These are phyloP conservation scores for Phylloscopus trochilus DNA, from an alignment of 2,113 vertebrate genomes.

Conservation along the genomic window DNA sequence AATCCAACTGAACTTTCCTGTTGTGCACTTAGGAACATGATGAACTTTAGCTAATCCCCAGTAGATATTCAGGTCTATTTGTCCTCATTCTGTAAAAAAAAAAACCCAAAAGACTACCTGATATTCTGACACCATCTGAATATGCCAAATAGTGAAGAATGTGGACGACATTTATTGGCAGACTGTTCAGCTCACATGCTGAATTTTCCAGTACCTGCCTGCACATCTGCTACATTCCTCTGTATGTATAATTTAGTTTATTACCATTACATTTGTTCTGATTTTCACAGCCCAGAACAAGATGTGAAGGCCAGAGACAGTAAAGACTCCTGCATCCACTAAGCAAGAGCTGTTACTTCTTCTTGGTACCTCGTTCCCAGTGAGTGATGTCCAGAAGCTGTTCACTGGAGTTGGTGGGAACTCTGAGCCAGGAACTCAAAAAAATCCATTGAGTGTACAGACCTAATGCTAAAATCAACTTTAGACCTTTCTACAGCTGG, in stretches of 20 bases:
- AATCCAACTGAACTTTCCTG: neutral
- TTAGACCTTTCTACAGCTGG: neutral
- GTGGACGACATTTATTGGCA: neutral
- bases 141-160: neutral
- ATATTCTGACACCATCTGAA: neutral
- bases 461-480: neutral
- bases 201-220: neutral
- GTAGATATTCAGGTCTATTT: neutral
- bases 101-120: neutral
- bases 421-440: neutral
- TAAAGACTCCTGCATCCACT: neutral
- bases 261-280: neutral
- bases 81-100: neutral
- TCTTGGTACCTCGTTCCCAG: accelerated
- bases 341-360: neutral
- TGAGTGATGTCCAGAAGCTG: neutral
- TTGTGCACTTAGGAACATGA: neutral
- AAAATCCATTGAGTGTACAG: neutral
- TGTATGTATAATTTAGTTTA: neutral
- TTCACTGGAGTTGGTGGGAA: neutral
- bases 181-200: neutral
- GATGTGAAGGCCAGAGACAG: neutral
- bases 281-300: neutral
- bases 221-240: neutral
- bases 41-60: neutral